Base-by-base conservation (phyloP, 2,113 vertebrate species). In the Puntigrus tetrazona region DNA sequence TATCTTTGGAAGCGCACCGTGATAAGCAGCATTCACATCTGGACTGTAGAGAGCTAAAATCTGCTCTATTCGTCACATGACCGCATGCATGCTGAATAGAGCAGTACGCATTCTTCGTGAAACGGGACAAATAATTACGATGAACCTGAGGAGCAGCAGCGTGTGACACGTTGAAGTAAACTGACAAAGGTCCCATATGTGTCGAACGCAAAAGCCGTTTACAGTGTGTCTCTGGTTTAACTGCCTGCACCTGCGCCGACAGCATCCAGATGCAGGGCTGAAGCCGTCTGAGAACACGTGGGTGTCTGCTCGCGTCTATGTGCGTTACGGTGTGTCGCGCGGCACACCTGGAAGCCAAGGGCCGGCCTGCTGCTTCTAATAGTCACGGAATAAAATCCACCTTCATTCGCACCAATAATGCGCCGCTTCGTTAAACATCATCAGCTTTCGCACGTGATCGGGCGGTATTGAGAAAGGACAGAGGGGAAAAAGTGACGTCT, bases 181-280 rank as follows among this genome's bases (percentile, higher is more conserved):
- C 50, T 84, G 43, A 84, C 57, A 41, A 25, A 85, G 45, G 57
- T 73, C 81, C 31, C 75, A 86, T 34, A 76, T 84, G 81, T 86
- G 77, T 25, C 61, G 29, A 22, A 34, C 75, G 34, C 59, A 52
- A 57, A 55, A 84, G 77, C 52, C 76, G 81, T 84, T 85, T 78
- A 82, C 67, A 86, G 88, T 67, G 27, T 25, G 38, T 74, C 63
- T 87, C 86, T 86, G 88, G 81, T 84, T 87, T 87, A 87, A 87
- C 82, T 86, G 86, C 69, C 67, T 13, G 55, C 88, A 89, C 84
- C 88, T 87, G 88, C 73, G 70, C 14, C 31, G 63, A 38, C 76
- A 85, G 65, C 22, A 41, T 80, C 13, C 78, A 67, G 59, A 80
- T 67, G 38, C 59, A 29, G 27, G 59, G 1, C 59, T 55, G 22